These are phyloP conservation scores for Leptatherina wallacei DNA, from an alignment of 2,797 vertebrate species.

Conservation along the genomic window DNA sequence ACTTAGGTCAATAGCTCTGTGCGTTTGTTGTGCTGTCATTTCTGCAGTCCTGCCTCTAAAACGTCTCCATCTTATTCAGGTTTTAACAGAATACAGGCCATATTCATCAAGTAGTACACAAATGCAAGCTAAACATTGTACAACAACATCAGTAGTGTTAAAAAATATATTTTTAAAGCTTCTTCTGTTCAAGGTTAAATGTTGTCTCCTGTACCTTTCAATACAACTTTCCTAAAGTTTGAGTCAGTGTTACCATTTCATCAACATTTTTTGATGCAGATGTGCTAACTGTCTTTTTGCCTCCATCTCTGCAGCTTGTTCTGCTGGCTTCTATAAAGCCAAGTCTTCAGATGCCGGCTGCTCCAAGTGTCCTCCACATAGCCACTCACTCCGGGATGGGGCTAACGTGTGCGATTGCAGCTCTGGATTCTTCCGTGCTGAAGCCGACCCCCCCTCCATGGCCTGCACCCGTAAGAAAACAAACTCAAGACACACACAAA, in stretches of 20 bases:
- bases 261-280: not conserved
- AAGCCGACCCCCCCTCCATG: conserved; percentile 92
- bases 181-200: not conserved
- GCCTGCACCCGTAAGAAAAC: conserved; percentile 93
- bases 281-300: not conserved
- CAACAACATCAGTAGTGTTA: too few relatives aligned
- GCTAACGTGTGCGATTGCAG: conserved; percentile 92
- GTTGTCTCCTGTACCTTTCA: not conserved
- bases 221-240: not conserved
- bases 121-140: not conserved
- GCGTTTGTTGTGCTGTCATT: too few relatives aligned
- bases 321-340: conserved; percentile 93
- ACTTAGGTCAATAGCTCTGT: too few relatives aligned
- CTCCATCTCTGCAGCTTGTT: conserved; percentile 86
- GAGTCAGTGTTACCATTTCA: not conserved
- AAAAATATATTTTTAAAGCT: not conserved
- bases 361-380: conserved; percentile 94
- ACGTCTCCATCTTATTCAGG: too few relatives aligned
- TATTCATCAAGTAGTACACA: not conserved
- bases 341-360: conserved; percentile 89
- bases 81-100: too few relatives aligned
- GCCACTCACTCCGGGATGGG: conserved; percentile 92
- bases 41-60: too few relatives aligned
- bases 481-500: conserved; percentile 24
- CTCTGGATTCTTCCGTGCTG: conserved; percentile 90